A percentile compares a stretch with the other conserved stretches of the same genome.
These are phyloP conservation scores for Perdita meconis DNA, from an alignment of 2,888 invertebrate genomes.

Conservation along the genomic window DNA sequence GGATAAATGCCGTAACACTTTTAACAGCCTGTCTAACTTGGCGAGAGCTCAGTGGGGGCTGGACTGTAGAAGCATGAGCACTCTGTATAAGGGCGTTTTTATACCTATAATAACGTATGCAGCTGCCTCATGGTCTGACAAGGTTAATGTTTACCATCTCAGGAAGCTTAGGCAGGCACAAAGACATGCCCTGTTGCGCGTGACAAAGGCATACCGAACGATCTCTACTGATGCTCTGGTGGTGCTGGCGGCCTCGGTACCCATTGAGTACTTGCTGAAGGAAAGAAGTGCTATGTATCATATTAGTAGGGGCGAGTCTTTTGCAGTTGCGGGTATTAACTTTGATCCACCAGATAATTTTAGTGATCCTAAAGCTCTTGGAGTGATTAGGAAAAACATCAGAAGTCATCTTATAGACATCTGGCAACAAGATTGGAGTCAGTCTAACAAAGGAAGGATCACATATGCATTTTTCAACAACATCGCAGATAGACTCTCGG, in stretches of 20 bases:
- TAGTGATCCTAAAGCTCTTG: no score
- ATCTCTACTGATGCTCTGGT: neutral
- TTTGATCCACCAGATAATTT: neutral
- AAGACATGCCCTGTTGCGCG: neutral
- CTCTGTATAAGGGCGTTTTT: constrained; percentile 38
- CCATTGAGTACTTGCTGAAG: neutral
- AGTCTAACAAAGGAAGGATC: neutral
- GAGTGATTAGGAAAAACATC: no score
- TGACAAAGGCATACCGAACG: constrained; percentile 6
- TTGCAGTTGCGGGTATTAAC: fast-evolving
- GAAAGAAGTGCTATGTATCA: neutral
- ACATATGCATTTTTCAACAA: neutral
- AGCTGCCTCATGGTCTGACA: constrained; percentile 37
- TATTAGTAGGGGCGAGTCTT: neutral
- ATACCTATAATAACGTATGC: constrained; percentile 47
- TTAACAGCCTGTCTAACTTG: neutral
- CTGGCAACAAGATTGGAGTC: neutral
- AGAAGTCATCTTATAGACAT: neutral
- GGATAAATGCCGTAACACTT: neutral
- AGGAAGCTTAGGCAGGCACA: neutral
- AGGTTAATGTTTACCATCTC: neutral
- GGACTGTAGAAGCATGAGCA: constrained; percentile 1
- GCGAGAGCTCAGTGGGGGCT: constrained; percentile 51
- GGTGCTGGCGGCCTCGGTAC: neutral
- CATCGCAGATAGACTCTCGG: neutral